phyloP scores from a whole-genome alignment of 2,888 invertebrate species.

The Drosophila mercatorum region DNA sequence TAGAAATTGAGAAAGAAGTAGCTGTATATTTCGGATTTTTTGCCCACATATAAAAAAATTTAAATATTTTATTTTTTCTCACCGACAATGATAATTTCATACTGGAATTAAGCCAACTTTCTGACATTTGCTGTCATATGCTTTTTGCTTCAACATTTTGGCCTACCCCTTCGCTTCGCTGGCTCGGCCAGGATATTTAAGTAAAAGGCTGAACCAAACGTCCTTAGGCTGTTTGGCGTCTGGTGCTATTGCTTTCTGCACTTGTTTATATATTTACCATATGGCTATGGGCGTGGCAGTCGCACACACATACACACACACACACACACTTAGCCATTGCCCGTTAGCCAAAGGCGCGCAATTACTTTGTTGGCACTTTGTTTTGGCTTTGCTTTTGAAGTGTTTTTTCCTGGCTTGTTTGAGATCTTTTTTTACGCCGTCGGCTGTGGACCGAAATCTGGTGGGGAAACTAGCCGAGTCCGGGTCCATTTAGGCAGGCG shows the following conservation, averaged over 20 bases:
- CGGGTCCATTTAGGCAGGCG: slow-evolving; percentile 18
- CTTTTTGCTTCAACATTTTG: background rate
- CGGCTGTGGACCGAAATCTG: slow-evolving; percentile 26
- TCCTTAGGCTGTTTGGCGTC: slow-evolving; percentile 21
- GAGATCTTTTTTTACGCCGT: slow-evolving; percentile 29
- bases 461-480: background rate
- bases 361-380: slow-evolving; percentile 75
- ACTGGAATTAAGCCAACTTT: background rate
- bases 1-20: no score
- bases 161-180: background rate
- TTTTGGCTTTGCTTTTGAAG: slow-evolving; percentile 58
- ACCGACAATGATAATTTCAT: background rate
- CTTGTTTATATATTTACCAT: slow-evolving; percentile 55
- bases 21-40: no score
- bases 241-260: slow-evolving; percentile 26
- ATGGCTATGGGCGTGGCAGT: slow-evolving; percentile 46
- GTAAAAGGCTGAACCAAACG: slow-evolving; percentile 6
- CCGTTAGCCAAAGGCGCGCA: slow-evolving; percentile 51
- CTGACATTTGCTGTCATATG: background rate
- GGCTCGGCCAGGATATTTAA: slow-evolving; percentile 15
- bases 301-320: slow-evolving; percentile 2
- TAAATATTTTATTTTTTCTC: background rate
- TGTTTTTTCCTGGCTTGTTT: slow-evolving; percentile 26
- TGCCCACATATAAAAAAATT: background rate
- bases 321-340: slow-evolving; percentile 16